Conservation (phyloP, 2,888 invertebrate genomes). For the Dendrolimus houi region DNA sequence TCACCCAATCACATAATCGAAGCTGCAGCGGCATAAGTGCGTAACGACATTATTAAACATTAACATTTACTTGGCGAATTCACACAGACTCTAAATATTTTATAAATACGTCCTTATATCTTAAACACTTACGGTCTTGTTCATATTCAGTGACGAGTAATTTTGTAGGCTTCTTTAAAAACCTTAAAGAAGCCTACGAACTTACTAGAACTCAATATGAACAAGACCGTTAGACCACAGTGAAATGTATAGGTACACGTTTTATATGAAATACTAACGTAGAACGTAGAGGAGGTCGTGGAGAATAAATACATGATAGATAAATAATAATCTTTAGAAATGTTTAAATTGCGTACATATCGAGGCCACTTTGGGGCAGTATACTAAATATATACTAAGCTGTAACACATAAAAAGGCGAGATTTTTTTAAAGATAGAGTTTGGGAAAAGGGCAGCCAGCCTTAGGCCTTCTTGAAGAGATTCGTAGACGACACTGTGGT, state of each 20-base stretch:
- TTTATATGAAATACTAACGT: not conserved
- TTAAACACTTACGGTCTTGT: slow-evolving; percentile 10
- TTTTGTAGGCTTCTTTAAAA: no score
- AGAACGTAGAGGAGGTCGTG: not conserved
- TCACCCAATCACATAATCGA: slow-evolving; percentile 20
- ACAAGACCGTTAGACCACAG: slow-evolving; percentile 20
- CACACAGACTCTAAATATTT: slow-evolving; percentile 25
- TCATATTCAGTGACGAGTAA: no score
- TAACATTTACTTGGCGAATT: slow-evolving; percentile 39
- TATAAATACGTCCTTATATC: slow-evolving; percentile 15
- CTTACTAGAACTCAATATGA: no score
- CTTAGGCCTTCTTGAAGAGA: not conserved
- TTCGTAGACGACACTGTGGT: not conserved
- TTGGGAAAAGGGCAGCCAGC: slow-evolving; percentile 6
- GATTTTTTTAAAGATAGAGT: slow-evolving; percentile 3
- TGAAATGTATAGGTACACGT: slow-evolving; percentile 12
- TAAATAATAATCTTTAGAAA: not conserved
- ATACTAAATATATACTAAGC: no score
- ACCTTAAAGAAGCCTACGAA: no score
- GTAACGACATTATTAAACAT: slow-evolving; percentile 33
- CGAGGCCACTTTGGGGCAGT: slow-evolving; percentile 30
- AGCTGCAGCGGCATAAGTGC: slow-evolving; percentile 42
- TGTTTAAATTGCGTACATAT: slow-evolving; percentile 1
- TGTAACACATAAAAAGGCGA: no score
- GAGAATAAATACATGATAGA: not conserved